A percentile compares a stretch with the other conserved stretches of the same genome.
phyloP scores from a whole-genome alignment of 2,113 vertebrate species.

The Tautogolabrus adspersus region DNA sequence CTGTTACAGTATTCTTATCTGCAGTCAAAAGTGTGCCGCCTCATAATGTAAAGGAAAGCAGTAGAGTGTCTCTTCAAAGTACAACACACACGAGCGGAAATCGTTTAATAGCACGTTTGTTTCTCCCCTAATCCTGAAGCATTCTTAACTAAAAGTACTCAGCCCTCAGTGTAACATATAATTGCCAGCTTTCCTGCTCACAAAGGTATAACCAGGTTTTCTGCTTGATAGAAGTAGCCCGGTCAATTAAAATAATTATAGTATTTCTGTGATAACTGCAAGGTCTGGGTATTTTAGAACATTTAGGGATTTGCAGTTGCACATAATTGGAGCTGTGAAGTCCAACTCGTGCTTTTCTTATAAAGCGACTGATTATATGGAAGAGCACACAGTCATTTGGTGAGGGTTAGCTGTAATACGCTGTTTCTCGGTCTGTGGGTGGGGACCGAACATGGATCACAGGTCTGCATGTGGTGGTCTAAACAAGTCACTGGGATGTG shows the following conservation, averaged over 20 bases:
- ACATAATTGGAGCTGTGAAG: slow-evolving; percentile 74
- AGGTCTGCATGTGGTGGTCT: slow-evolving; percentile 28
- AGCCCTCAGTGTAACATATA: slow-evolving; percentile 65
- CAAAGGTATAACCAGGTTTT: slow-evolving; percentile 70
- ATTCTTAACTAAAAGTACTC: slow-evolving; percentile 77
- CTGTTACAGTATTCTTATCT: neutral
- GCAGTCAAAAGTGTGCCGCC: slow-evolving; percentile 8
- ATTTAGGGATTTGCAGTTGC: slow-evolving; percentile 78
- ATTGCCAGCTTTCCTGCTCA: slow-evolving; percentile 70
- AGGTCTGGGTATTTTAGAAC: slow-evolving; percentile 70
- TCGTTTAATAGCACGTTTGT: slow-evolving; percentile 81
- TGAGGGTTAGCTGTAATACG: slow-evolving; percentile 59
- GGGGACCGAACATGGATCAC: slow-evolving; percentile 55
- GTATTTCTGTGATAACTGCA: slow-evolving; percentile 78
- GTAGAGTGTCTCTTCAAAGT: slow-evolving; percentile 47
- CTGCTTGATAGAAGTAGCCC: slow-evolving; percentile 69
- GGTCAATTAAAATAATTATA: slow-evolving; percentile 81
- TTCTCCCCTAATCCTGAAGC: slow-evolving; percentile 74
- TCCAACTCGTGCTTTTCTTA: slow-evolving; percentile 70
- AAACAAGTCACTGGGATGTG: neutral
- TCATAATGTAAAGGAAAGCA: slow-evolving; percentile 54
- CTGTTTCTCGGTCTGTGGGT: slow-evolving; percentile 55
- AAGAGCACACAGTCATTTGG: slow-evolving; percentile 69
- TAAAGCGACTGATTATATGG: slow-evolving; percentile 70
- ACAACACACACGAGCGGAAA: slow-evolving; percentile 72